Percentiles rank a stretch among this genome's conserved stretches.
phyloP scores from a whole-genome alignment of 2,888 invertebrate genomes.

The Adelphocoris suturalis region DNA sequence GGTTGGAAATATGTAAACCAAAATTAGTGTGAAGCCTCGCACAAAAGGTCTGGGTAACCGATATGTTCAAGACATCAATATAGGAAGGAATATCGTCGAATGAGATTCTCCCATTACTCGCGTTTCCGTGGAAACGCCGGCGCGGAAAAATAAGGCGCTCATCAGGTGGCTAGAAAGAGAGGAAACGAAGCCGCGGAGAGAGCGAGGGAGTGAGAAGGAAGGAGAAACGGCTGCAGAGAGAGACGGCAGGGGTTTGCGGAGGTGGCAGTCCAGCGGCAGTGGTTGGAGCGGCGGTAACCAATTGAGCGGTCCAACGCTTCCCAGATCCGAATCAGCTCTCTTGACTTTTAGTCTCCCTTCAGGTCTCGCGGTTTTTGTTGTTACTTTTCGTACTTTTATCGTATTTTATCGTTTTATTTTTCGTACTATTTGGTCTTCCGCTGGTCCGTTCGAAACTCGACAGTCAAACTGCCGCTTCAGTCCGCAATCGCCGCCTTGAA shows the following conservation, averaged over 20 bases:
- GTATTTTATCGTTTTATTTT: neutral
- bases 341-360: neutral
- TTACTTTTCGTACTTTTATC: no score
- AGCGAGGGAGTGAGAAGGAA: neutral
- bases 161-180: neutral
- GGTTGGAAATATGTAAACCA: no score
- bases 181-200: conserved; percentile 1
- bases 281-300: conserved; percentile 41
- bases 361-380: neutral
- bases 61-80: no score
- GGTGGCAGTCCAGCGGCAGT: conserved; percentile 45
- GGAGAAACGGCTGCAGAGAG: neutral
- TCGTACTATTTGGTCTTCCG: neutral
- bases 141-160: no score
- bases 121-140: no score
- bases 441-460: neutral
- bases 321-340: conserved; percentile 12
- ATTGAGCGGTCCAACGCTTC: conserved; percentile 10
- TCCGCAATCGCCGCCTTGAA: conserved; percentile 40
- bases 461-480: conserved; percentile 37
- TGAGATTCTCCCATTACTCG: no score
- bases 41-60: no score
- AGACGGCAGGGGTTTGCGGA: conserved; percentile 12
- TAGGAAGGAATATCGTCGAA: no score
- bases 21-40: no score